phyloP scores from a whole-genome alignment of 2,888 invertebrate genomes.

The Lasioglossum malachurum region DNA sequence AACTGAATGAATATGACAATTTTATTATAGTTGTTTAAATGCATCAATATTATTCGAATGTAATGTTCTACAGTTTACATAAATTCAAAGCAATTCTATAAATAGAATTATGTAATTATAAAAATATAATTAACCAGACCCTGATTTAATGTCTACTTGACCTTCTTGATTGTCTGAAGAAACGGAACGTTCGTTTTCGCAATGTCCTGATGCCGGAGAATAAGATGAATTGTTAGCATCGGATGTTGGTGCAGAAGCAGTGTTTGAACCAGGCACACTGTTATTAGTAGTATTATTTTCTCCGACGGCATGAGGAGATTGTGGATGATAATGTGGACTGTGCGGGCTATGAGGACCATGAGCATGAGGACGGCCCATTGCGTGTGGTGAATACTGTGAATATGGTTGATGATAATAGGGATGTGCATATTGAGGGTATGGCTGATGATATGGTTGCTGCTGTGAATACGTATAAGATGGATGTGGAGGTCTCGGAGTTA shows the following conservation, averaged over 20 bases:
- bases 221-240: slow-evolving; percentile 77
- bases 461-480: slow-evolving; percentile 86
- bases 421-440: slow-evolving; percentile 86
- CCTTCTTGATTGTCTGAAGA: slow-evolving; percentile 80
- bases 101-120: slow-evolving; percentile 52
- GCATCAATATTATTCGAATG: slow-evolving; percentile 43
- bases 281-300: slow-evolving; percentile 76
- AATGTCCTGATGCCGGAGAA: slow-evolving; percentile 78
- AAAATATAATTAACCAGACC: slow-evolving; percentile 76
- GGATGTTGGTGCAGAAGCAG: slow-evolving; percentile 67
- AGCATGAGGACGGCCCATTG: slow-evolving; percentile 85
- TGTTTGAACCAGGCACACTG: slow-evolving; percentile 68
- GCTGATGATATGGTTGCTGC: slow-evolving; percentile 85
- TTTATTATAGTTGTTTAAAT: slow-evolving; percentile 57
- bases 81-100: slow-evolving; percentile 40
- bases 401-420: slow-evolving; percentile 86
- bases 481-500: slow-evolving; percentile 87
- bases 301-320: slow-evolving; percentile 81
- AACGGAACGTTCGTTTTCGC: slow-evolving; percentile 77
- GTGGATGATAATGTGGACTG: slow-evolving; percentile 82
- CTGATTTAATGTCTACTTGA: slow-evolving; percentile 80
- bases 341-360: slow-evolving; percentile 83
- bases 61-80: slow-evolving; percentile 53
- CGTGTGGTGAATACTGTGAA: slow-evolving; percentile 86
- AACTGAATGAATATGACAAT: slow-evolving; percentile 54